Base-by-base conservation (phyloP, 2,113 vertebrate species). In the Erythrocercus mccallii region DNA sequence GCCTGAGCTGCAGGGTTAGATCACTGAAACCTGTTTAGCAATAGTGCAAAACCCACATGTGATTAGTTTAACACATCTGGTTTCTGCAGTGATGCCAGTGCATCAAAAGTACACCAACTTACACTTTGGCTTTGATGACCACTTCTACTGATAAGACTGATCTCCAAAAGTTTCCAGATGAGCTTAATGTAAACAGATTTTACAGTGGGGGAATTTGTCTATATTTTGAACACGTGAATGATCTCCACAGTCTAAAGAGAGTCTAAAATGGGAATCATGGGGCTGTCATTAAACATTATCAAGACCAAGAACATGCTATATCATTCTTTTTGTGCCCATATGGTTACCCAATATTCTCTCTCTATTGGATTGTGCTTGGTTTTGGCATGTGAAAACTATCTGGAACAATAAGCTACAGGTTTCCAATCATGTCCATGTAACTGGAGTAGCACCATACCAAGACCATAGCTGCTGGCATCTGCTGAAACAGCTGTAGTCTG, bases 351-450 rank as follows among this genome's bases (percentile, higher is more conserved):
- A 11, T 88, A 95, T 90, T 81, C 56, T 88, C 35, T 61, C 35
- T 74, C 60, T 74, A 71, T 93, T 93, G 92, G 72, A 64, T 20
- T 84, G 72, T 90, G 27, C 57, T 93, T 88, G 61, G 69, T 81
- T 95, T 97, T 94, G 86, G 94, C 95, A 81, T 90, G 92, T 91
- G 81, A 95, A 84, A 96, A 62, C 62, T 94, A 76, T 94, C 94
- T 95, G 86, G 94, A 97, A 92, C 94, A 97, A 90, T 94, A 96
- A 94, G 90, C 96, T 94, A 97, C 92, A 82, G 92, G 96, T 90
- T 94, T 97, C 96, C 91, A 94, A 81, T 96, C 81, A 73, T 95
- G 95, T 94, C 97, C 91, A 69, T 96, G 94, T 92, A 92, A 90
- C 83, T 97, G 93, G 64, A 97, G 79, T 69, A 97, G 93, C 69